Evolutionary conservation across 2,797 vertebrate species (phyloP).

Genomic region (Scolopax bukidnonensis): DNA sequence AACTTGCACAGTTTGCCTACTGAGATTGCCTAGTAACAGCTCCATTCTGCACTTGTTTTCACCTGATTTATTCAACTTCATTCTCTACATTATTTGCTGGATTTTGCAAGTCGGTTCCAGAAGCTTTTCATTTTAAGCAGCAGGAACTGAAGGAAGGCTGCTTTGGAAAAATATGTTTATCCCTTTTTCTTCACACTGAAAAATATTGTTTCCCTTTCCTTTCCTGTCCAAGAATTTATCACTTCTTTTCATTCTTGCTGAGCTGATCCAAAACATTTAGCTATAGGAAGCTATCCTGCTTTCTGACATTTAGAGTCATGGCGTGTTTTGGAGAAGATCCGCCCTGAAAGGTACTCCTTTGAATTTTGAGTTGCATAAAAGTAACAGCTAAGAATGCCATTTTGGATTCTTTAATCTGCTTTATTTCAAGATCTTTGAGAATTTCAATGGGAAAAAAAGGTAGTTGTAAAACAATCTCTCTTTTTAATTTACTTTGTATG

Average conservation of each 20-base stretch:
- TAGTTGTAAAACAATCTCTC: neutral
- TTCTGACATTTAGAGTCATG: neutral
- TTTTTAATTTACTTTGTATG: neutral
- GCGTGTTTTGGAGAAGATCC: neutral
- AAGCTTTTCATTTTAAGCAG: constrained; percentile 76
- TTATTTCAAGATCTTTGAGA: neutral
- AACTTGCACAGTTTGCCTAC: constrained; percentile 52
- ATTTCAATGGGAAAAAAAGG: neutral
- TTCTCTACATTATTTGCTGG: neutral
- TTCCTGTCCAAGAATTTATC: constrained; percentile 48
- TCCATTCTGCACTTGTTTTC: neutral
- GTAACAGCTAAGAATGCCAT: neutral
- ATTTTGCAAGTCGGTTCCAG: constrained; percentile 1
- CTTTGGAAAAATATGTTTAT: constrained; percentile 54
- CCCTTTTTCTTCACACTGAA: neutral
- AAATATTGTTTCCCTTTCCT: constrained; percentile 52
- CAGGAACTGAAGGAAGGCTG: constrained; percentile 51
- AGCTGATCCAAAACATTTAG: neutral
- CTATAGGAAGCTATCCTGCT: neutral
- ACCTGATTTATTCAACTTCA: constrained; percentile 33
- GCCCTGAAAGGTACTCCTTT: neutral
- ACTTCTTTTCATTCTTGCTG: constrained; percentile 41
- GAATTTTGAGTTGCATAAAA: neutral
- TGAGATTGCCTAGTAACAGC: constrained; percentile 74
- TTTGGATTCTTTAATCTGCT: neutral